Percentiles rank a stretch among this genome's conserved stretches.
Conservation (phyloP, 2,888 invertebrate genomes). For the Diarsia brunnea region DNA sequence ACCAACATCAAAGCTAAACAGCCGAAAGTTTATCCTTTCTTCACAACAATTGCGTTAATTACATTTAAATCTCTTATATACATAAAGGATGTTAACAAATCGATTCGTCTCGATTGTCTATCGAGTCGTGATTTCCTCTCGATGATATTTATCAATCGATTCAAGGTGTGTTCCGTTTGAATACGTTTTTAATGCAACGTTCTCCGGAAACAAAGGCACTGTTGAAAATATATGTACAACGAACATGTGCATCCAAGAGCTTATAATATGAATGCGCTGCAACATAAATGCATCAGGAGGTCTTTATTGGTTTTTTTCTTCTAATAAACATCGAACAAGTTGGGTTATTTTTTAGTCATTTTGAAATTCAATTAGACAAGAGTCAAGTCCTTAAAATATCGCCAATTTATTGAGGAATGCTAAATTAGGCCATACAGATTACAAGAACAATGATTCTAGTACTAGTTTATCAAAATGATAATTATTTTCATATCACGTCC, state of each 20-base stretch:
- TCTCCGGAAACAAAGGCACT: slow-evolving; percentile 67
- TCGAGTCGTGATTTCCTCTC: slow-evolving; percentile 80
- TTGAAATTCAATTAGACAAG: neutral
- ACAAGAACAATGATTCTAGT: neutral
- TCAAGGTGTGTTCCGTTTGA: slow-evolving; percentile 72
- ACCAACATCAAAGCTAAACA: slow-evolving; percentile 55
- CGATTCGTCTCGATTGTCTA: slow-evolving; percentile 78
- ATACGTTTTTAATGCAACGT: slow-evolving; percentile 61
- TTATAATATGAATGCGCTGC: neutral
- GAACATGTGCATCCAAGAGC: slow-evolving; percentile 12
- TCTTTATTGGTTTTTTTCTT: neutral
- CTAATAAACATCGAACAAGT: too few relatives aligned
- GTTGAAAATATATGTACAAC: slow-evolving; percentile 11
- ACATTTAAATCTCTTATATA: slow-evolving; percentile 70
- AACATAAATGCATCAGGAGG: neutral
- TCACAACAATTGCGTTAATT: slow-evolving; percentile 72
- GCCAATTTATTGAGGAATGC: too few relatives aligned
- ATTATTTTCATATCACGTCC: neutral
- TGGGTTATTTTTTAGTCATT: neutral
- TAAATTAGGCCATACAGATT: neutral
- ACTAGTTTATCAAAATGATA: neutral
- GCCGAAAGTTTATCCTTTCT: slow-evolving; percentile 65
- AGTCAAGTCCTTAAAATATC: neutral
- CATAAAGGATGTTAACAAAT: slow-evolving; percentile 76
- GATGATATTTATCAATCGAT: slow-evolving; percentile 69